Conservation (phyloP, 2,797 vertebrate genomes). For the Lagorchestes hirsutus region DNA sequence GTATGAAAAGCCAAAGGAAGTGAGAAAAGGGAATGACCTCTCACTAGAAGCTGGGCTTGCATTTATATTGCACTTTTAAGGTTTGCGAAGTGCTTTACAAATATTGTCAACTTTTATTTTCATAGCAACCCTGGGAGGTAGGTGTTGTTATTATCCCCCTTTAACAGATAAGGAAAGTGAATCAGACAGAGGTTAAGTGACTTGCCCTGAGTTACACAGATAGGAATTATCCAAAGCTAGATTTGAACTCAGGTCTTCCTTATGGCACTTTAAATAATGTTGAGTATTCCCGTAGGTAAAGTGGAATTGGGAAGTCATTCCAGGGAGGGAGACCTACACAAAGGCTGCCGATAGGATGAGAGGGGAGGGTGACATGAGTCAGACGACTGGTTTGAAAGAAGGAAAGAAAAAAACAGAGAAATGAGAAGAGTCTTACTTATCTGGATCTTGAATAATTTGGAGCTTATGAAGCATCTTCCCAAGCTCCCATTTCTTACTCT, state of each 20-base stretch:
- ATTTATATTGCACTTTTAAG: not conserved
- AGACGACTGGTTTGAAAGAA: not conserved
- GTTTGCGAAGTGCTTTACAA: not conserved
- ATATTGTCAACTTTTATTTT: no score
- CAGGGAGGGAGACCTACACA: not conserved
- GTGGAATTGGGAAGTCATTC: not conserved
- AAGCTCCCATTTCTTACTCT: constrained; percentile 28
- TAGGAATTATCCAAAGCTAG: not conserved
- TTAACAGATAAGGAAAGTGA: not conserved
- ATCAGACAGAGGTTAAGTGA: not conserved
- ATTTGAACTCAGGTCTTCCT: not conserved
- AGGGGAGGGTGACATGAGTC: not conserved
- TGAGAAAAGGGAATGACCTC: not conserved
- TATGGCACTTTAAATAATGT: not conserved
- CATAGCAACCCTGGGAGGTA: not conserved
- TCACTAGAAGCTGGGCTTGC: not conserved
- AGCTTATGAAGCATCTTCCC: not conserved
- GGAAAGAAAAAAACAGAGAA: not conserved
- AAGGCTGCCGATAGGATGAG: not conserved
- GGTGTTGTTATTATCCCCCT: not conserved
- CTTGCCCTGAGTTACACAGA: not conserved
- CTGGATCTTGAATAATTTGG: not conserved
- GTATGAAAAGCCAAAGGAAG: not conserved
- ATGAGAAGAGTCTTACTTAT: not conserved
- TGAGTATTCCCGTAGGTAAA: not conserved